Conservation (phyloP, 2,888 invertebrate genomes). For the Pycnomerus fuliginosus region DNA sequence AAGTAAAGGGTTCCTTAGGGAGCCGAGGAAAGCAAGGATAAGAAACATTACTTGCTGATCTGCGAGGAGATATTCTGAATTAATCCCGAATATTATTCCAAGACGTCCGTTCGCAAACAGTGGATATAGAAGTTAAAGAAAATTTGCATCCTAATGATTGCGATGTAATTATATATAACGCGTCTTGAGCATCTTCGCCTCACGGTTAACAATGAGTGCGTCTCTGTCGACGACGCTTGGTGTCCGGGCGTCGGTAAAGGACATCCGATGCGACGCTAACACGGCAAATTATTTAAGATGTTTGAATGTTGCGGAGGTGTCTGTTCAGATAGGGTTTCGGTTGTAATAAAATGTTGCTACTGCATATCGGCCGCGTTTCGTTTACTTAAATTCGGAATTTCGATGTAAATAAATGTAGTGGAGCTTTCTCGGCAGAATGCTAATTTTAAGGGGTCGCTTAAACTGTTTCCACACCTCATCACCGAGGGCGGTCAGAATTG, state of each 20-base stretch:
- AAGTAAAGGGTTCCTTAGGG: constrained; percentile 46
- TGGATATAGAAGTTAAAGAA: constrained; percentile 51
- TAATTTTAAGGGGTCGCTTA: constrained; percentile 30
- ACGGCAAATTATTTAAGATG: constrained; percentile 22
- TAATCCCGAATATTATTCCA: constrained; percentile 52
- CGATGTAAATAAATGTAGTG: constrained; percentile 46
- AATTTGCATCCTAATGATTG: constrained; percentile 52
- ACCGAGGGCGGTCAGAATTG: constrained; percentile 2
- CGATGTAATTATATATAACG: constrained; percentile 49
- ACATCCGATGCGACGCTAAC: constrained; percentile 16
- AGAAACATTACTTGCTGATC: constrained; percentile 49
- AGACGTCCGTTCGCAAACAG: constrained; percentile 45
- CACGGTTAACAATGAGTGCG: constrained; percentile 1
- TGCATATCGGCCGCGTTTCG: constrained; percentile 44
- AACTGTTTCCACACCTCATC: constrained; percentile 7
- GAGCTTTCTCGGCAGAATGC: constrained; percentile 38
- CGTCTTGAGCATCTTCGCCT: constrained; percentile 22
- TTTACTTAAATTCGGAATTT: constrained; percentile 48
- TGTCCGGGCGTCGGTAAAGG: no score
- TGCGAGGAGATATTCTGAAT: constrained; percentile 50
- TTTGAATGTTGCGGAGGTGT: constrained; percentile 45
- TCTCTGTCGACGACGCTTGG: constrained; percentile 13
- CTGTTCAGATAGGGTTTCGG: constrained; percentile 45
- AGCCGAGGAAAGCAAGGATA: constrained; percentile 38
- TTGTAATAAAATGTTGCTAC: constrained; percentile 46